Conservation (phyloP, 2,888 invertebrate species). For the Conchocele bisecta region DNA sequence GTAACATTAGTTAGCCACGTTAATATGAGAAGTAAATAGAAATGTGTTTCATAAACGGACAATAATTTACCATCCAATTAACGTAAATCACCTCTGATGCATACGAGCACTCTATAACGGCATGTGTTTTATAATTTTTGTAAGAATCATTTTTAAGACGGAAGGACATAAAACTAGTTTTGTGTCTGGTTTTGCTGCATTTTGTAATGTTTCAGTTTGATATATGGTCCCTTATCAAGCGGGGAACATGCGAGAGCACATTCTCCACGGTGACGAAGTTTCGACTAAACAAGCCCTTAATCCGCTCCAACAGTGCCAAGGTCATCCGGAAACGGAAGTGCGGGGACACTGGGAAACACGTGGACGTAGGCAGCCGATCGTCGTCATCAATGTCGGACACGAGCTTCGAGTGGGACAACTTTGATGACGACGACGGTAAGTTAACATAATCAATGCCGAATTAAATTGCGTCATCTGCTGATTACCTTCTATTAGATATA, state of each 20-base stretch:
- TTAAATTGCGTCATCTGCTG: too few species aligned
- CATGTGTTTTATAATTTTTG: too few species aligned
- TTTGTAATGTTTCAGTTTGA: constrained; percentile 29
- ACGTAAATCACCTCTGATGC: too few species aligned
- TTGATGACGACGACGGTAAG: constrained; percentile 49
- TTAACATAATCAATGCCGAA: neutral
- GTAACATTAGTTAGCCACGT: too few species aligned
- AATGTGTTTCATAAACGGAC: too few species aligned
- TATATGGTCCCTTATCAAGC: constrained; percentile 45
- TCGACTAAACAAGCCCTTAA: constrained; percentile 31
- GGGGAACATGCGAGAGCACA: constrained; percentile 35
- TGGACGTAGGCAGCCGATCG: constrained; percentile 7
- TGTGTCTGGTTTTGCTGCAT: too few species aligned
- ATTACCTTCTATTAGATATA: too few species aligned
- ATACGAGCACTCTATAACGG: too few species aligned
- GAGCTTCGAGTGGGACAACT: constrained; percentile 43
- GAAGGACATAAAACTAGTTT: too few species aligned
- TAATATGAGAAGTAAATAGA: too few species aligned
- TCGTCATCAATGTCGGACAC: constrained; percentile 37
- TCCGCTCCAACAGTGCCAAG: constrained; percentile 27
- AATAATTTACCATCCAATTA: too few species aligned
- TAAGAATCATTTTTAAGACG: too few species aligned
- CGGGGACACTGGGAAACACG: constrained; percentile 6
- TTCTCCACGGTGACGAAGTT: constrained; percentile 53
- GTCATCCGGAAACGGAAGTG: constrained; percentile 27